A percentile compares a stretch with the other conserved stretches of the same genome.
These are phyloP conservation scores for Pteruthius melanotis DNA, from an alignment of 2,113 vertebrate species.

Conservation along the genomic window DNA sequence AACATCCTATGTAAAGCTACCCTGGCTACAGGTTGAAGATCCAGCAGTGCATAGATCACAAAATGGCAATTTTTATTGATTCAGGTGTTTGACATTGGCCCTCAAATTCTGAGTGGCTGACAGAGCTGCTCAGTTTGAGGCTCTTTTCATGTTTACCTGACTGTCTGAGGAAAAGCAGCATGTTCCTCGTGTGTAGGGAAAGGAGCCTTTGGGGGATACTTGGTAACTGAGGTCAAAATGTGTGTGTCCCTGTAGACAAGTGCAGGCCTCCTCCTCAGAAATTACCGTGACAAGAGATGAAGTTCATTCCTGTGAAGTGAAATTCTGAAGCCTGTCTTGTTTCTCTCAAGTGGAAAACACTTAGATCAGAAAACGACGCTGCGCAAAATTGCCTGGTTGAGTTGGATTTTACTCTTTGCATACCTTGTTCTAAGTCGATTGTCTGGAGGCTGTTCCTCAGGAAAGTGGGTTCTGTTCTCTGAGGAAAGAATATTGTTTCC, in stretches of 20 bases:
- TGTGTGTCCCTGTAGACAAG: neutral
- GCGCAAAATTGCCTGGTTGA: neutral
- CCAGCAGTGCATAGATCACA: neutral
- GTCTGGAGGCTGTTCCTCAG: neutral
- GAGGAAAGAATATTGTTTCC: neutral
- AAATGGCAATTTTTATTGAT: neutral
- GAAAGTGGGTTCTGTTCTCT: neutral
- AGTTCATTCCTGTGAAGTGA: neutral
- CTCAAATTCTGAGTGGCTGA: neutral
- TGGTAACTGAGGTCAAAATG: neutral
- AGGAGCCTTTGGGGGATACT: neutral
- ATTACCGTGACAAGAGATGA: accelerated
- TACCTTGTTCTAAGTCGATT: neutral
- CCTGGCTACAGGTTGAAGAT: neutral
- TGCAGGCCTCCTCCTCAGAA: neutral
- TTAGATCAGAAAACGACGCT: neutral
- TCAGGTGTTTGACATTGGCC: neutral
- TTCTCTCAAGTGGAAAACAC: neutral
- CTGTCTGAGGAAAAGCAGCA: neutral
- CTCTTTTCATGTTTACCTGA: neutral
- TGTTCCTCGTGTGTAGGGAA: neutral
- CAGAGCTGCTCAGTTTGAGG: neutral
- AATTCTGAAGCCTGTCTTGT: neutral
- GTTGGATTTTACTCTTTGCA: neutral
- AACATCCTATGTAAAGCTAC: neutral